A percentile compares a stretch with the other conserved stretches of the same genome.
These are phyloP conservation scores for Pachyrhynchus sulphureomaculatus DNA, from an alignment of 1,140 invertebrate genomes.

Conservation along the genomic window DNA sequence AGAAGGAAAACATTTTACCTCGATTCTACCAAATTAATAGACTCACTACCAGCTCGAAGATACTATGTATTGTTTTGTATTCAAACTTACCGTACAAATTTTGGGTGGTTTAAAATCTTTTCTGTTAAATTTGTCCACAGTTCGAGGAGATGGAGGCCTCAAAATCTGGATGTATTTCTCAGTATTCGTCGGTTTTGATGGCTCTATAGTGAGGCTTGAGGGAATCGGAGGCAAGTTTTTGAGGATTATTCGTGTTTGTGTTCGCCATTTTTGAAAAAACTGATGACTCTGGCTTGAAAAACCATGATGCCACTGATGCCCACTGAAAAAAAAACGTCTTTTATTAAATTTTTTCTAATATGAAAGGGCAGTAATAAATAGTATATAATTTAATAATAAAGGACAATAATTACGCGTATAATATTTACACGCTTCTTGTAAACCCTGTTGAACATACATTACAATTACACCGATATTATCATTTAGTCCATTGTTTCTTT, in stretches of 20 bases:
- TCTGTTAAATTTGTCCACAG: slow-evolving; percentile 23
- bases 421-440: too few species aligned
- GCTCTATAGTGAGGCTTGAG: not conserved
- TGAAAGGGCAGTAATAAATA: not conserved
- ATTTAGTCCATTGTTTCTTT: too few species aligned
- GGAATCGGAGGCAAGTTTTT: not conserved
- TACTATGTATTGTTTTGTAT: too few species aligned
- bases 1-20: too few species aligned
- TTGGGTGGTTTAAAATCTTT: slow-evolving; percentile 49
- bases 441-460: too few species aligned
- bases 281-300: slow-evolving; percentile 50
- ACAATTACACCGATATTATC: too few species aligned
- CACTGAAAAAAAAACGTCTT: slow-evolving; percentile 49
- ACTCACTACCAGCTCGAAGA: too few species aligned
- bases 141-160: slow-evolving; percentile 11
- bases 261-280: slow-evolving; percentile 41
- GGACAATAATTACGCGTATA: too few species aligned
- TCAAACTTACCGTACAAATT: slow-evolving; percentile 54
- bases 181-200: slow-evolving; percentile 17
- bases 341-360: not conserved
- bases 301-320: slow-evolving; percentile 56
- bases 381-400: too few species aligned
- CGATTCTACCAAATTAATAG: too few species aligned
- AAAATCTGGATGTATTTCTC: not conserved
- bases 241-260: slow-evolving; percentile 12